These are phyloP conservation scores for Medauroidea extradentata DNA, from an alignment of 1,140 invertebrate species.

Conservation along the genomic window DNA sequence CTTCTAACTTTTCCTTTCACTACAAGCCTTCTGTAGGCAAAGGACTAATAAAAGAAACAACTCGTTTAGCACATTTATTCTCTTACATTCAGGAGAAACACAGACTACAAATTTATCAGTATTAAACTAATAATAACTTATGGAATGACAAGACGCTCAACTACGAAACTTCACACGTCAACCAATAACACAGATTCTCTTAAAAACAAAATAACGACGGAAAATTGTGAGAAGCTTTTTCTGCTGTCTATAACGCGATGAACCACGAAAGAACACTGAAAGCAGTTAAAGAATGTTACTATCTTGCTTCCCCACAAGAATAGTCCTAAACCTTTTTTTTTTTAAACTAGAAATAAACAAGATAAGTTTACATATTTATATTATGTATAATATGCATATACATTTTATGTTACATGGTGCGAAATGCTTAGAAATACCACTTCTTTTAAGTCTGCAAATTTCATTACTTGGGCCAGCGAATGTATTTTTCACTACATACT, in stretches of 20 bases:
- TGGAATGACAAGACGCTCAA: conserved; percentile 8
- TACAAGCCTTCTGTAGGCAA: too few species aligned
- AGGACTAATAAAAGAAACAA: too few species aligned
- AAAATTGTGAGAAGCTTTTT: not conserved
- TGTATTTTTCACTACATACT: too few species aligned
- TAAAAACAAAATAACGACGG: not conserved
- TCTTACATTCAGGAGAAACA: conserved; percentile 7
- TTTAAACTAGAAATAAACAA: conserved; percentile 1
- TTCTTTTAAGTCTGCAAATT: not conserved
- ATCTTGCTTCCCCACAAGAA: too few species aligned
- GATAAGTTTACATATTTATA: conserved; percentile 3
- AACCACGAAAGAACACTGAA: not conserved
- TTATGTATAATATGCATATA: conserved; percentile 7
- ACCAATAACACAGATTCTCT: not conserved
- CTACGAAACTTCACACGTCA: too few species aligned
- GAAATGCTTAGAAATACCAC: conserved; percentile 14
- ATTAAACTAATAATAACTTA: conserved; percentile 1
- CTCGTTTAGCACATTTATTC: conserved; percentile 14
- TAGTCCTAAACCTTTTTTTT: too few species aligned
- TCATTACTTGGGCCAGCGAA: too few species aligned
- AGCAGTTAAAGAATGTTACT: too few species aligned
- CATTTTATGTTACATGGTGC: conserved; percentile 12
- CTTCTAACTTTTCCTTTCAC: too few species aligned
- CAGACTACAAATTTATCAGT: conserved; percentile 5
- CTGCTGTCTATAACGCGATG: too few species aligned